Conservation (phyloP, 2,888 invertebrate species). For the Panorpa germanica region DNA sequence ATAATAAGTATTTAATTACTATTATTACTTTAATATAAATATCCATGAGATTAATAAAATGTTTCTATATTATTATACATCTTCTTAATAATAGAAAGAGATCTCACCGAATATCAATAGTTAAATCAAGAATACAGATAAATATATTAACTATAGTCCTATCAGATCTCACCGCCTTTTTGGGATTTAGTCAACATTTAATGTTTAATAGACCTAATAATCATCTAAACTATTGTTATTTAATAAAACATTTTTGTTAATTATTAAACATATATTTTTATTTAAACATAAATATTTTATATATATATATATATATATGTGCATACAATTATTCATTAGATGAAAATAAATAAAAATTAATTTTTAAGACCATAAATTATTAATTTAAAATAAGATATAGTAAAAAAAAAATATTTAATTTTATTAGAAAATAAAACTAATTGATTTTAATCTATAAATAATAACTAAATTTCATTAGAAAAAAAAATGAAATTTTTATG, state of each 20-base stretch:
- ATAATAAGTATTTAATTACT: constrained; percentile 8
- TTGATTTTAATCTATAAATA: constrained; percentile 10
- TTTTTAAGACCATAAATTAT: constrained; percentile 15
- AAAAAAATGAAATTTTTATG: constrained; percentile 7
- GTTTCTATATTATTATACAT: too few species aligned
- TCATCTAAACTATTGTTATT: too few species aligned
- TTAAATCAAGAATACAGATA: too few species aligned
- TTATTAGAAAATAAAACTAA: too few species aligned
- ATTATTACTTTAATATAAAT: constrained; percentile 10
- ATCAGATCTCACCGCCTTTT: too few species aligned
- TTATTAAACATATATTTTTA: constrained; percentile 16
- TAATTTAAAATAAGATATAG: constrained; percentile 16
- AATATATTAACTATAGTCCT: too few species aligned
- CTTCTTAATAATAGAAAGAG: too few species aligned
- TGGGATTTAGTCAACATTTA: too few species aligned
- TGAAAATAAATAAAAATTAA: constrained; percentile 11
- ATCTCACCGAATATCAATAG: too few species aligned
- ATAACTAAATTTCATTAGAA: constrained; percentile 11
- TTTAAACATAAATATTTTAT: constrained; percentile 12
- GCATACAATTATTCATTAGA: constrained; percentile 11
- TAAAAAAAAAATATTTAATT: constrained; percentile 12
- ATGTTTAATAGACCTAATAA: too few species aligned
- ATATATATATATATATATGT: constrained; percentile 15
- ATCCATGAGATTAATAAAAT: too few species aligned
- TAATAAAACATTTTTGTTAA: constrained; percentile 10